Percentiles rank a stretch among this genome's conserved stretches.
These are phyloP conservation scores for Burhinus oedicnemus DNA, from an alignment of 2,113 vertebrate genomes.

Conservation along the genomic window DNA sequence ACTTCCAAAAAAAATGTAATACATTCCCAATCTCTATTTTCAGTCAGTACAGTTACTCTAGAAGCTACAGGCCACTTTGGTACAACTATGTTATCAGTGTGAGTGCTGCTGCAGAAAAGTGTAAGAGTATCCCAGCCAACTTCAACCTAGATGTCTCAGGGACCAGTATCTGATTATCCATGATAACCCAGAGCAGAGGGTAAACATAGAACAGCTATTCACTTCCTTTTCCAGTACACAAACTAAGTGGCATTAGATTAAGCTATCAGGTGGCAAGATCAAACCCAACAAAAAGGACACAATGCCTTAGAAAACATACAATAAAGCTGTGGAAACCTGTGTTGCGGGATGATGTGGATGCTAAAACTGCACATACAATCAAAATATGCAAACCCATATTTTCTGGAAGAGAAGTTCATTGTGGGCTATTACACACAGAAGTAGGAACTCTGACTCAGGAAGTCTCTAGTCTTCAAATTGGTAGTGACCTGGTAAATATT, in stretches of 20 bases:
- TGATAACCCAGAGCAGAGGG: not conserved
- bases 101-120: not conserved
- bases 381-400: not conserved
- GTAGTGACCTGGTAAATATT: not conserved
- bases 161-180: not conserved
- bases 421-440: not conserved
- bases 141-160: not conserved
- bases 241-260: not conserved
- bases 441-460: not conserved
- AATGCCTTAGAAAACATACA: not conserved
- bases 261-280: not conserved
- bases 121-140: not conserved
- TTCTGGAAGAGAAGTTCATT: not conserved
- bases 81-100: not conserved
- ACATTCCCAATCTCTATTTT: not conserved
- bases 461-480: not conserved
- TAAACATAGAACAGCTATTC: not conserved
- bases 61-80: not conserved
- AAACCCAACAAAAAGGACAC: not conserved
- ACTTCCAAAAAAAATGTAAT: not conserved
- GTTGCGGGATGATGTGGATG: not conserved
- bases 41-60: not conserved
- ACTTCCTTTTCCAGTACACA: not conserved
- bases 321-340: not conserved
- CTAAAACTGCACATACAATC: not conserved